Percentiles rank a stretch among this genome's conserved stretches.
phyloP scores from a whole-genome alignment of 1,140 invertebrate genomes.

The Drosophila miranda region DNA sequence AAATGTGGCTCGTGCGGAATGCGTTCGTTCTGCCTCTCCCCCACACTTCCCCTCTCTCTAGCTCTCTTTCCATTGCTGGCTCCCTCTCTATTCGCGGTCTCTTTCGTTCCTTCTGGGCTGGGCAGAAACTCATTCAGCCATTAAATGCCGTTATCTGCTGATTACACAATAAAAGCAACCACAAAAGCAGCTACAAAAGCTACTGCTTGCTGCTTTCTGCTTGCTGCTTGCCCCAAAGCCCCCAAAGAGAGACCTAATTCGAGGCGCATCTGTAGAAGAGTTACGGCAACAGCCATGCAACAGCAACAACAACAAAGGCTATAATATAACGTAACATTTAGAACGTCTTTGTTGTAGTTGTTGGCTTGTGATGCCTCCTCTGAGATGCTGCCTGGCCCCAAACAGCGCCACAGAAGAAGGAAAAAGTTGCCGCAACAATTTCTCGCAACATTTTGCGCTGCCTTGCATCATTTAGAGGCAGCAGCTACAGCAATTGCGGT shows the following conservation, averaged over 20 bases:
- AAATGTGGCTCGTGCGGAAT: slow-evolving; percentile 56
- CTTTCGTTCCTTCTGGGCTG: background rate
- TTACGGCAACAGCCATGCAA: slow-evolving; percentile 33
- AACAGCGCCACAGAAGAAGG: background rate
- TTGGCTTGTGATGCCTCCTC: background rate
- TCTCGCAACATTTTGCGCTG: slow-evolving; percentile 59
- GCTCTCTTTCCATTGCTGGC: too few relatives aligned
- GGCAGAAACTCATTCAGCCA: slow-evolving; percentile 73
- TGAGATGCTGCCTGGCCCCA: slow-evolving; percentile 14
- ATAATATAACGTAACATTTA: slow-evolving; percentile 75
- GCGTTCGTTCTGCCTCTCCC: slow-evolving; percentile 32
- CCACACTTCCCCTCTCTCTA: slow-evolving; percentile 10
- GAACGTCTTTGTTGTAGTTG: slow-evolving; percentile 63
- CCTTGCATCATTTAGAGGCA: slow-evolving; percentile 50
- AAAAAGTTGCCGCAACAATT: slow-evolving; percentile 48
- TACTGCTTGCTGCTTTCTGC: slow-evolving; percentile 24
- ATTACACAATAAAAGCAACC: slow-evolving; percentile 76
- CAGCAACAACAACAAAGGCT: slow-evolving; percentile 26
- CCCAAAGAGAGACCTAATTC: slow-evolving; percentile 72
- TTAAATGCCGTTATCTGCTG: slow-evolving; percentile 79
- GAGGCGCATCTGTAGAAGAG: slow-evolving; percentile 65
- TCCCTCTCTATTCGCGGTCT: slow-evolving; percentile 7
- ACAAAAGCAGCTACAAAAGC: slow-evolving; percentile 50
- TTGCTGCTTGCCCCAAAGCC: slow-evolving; percentile 57
- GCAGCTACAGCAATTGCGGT: slow-evolving; percentile 8